Evolutionary conservation across 2,113 vertebrate genomes (phyloP), one percentile per base, ranked within the genome.

Genomic region (Setophaga petechia): DNA sequence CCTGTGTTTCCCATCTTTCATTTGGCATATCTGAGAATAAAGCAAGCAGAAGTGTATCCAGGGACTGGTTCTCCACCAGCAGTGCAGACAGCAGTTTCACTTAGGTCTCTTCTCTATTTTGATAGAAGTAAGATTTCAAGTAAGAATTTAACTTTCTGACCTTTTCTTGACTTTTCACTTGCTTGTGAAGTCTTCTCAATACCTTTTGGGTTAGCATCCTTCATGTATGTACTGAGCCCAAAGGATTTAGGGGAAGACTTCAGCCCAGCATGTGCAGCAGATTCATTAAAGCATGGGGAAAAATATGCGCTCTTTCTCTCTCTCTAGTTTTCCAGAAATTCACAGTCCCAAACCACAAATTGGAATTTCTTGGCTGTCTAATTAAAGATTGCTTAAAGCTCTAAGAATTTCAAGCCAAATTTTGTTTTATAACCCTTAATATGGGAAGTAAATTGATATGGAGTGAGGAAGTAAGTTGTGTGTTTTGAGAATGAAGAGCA

Each of bases 301-400:
- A 90, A 75, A 75, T 55, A 63, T 11, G 30, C 1, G 5, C 71
- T 13, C 30, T 51, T 28, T 84, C 23, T 30, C 16, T 74, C 23
- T 66, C 52, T 83, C 46, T 69, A 28, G 6, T 92, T 92, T 94
- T 88, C 66, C 15, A 71, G 69, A 94, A 90, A 72, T 68, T 84
- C 57, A 84, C 57, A 89, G 77, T 49, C 80, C 54, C 14, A 31
- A 88, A 93, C 59, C 92, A 66, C 39, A 83, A 59, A 74, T 52
- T 49, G 35, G 27, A 79, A 73, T 83, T 94, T 93, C 63, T 73
- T 87, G 30, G 12, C 28, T 93, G 54, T 82, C 71, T 90, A 93
- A 94, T 93, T 95, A 85, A 94, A 89, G 83, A 83, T 83, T 67
- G 67, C 81, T 84, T 85, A 67, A 83, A 95, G 58, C 74, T 47